phyloP scores from a whole-genome alignment of 1,140 invertebrate genomes.

The Bombus waltoni region DNA sequence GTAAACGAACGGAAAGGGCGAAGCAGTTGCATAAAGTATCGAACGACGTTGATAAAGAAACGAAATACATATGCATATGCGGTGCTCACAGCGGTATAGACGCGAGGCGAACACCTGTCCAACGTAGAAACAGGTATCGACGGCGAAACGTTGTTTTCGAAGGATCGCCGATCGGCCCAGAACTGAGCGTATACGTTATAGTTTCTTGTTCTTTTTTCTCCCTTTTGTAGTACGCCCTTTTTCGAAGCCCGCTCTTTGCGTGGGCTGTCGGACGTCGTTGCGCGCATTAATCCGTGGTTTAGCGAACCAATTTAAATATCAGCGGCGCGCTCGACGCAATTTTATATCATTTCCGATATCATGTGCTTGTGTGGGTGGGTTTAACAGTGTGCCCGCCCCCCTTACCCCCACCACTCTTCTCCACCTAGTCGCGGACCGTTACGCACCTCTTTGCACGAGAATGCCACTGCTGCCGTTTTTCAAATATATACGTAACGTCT shows the following conservation, averaged over 20 bases:
- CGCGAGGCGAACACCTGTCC: constrained; percentile 40
- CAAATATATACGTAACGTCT: neutral
- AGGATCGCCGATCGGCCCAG: constrained; percentile 2
- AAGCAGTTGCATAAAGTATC: constrained; percentile 2
- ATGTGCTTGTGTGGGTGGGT: constrained; percentile 78
- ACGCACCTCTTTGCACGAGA: constrained; percentile 61
- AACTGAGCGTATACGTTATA: neutral
- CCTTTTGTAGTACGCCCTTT: constrained; percentile 48
- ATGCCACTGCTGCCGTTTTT: constrained; percentile 16
- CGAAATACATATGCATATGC: constrained; percentile 9
- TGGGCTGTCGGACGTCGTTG: constrained; percentile 70
- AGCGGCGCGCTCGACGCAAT: constrained; percentile 82
- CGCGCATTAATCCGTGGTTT: constrained; percentile 82
- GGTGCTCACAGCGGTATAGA: neutral
- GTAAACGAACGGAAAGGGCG: neutral
- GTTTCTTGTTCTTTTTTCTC: constrained; percentile 18
- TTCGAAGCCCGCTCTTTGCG: constrained; percentile 61
- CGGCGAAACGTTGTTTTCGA: constrained; percentile 19
- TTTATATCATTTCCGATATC: constrained; percentile 83
- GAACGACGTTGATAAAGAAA: constrained; percentile 37
- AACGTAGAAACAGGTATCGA: constrained; percentile 47
- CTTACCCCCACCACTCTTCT: constrained; percentile 34
- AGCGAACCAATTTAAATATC: constrained; percentile 83
- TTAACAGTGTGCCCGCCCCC: constrained; percentile 73
- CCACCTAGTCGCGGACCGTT: constrained; percentile 65